A percentile compares a stretch with the other conserved stretches of the same genome.
Evolutionary conservation across 2,113 vertebrate species (phyloP).

Genomic region (Campylorhamphus procurvoides): DNA sequence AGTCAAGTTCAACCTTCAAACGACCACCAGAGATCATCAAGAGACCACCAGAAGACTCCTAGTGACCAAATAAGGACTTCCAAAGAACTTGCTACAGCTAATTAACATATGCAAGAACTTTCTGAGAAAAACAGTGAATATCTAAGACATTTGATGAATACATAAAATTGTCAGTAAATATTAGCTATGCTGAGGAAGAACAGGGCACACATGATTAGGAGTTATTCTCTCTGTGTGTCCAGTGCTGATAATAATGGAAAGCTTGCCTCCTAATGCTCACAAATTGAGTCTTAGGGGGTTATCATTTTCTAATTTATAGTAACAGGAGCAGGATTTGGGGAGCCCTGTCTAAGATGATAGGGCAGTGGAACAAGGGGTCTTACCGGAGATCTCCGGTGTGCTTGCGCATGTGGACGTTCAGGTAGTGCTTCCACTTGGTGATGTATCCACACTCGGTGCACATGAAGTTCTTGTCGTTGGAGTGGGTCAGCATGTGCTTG

Average conservation of each 20-base stretch:
- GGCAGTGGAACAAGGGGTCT: neutral
- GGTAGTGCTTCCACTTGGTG: constrained; percentile 98
- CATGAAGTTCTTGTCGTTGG: constrained; percentile 93
- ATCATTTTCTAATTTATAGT: neutral
- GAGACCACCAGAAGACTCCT: neutral
- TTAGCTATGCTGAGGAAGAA: neutral
- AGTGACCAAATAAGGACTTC: neutral
- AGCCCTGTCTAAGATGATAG: neutral
- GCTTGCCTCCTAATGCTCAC: neutral
- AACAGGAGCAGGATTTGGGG: neutral
- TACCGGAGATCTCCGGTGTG: constrained; percentile 96
- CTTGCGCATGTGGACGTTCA: constrained; percentile 96
- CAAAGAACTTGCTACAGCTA: neutral
- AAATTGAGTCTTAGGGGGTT: neutral
- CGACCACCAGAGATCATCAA: neutral
- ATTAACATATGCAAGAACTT: neutral
- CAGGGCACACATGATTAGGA: neutral
- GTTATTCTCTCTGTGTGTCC: neutral
- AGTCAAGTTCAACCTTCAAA: neutral
- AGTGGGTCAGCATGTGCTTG: constrained; percentile 96
- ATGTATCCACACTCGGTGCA: constrained; percentile 96
- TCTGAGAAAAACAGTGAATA: neutral
- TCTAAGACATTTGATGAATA: neutral
- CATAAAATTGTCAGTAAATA: neutral
- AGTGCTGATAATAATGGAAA: neutral